phyloP scores from a whole-genome alignment of 2,113 vertebrate genomes.

The Nyctereutes procyonoides region DNA sequence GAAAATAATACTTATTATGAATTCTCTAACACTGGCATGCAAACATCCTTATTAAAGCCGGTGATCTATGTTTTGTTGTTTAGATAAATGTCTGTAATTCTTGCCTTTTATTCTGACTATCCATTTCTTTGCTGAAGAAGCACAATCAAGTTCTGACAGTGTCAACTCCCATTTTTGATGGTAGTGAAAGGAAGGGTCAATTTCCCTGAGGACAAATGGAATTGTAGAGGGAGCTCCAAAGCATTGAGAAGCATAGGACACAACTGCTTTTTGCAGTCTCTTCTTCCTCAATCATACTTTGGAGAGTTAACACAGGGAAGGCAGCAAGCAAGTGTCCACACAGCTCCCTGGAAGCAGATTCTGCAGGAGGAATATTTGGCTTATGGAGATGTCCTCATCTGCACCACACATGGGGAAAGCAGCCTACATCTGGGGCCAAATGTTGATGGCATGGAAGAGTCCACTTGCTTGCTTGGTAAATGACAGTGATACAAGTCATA shows the following conservation, averaged over 20 bases:
- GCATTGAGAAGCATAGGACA: background rate
- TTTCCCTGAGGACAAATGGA: background rate
- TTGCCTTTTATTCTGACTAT: conserved; percentile 36
- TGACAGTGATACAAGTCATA: background rate
- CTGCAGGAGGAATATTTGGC: background rate
- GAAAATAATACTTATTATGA: conserved; percentile 76
- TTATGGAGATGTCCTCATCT: background rate
- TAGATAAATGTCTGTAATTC: conserved; percentile 67
- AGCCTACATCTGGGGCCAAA: background rate
- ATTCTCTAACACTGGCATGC: conserved; percentile 59
- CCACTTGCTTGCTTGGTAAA: background rate
- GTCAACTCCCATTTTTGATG: background rate
- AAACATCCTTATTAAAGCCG: conserved; percentile 69
- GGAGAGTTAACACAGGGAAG: background rate
- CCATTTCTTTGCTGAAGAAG: conserved; percentile 5
- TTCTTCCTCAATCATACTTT: background rate
- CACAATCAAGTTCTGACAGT: background rate
- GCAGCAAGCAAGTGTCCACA: background rate
- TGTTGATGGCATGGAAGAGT: background rate
- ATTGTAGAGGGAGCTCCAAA: background rate
- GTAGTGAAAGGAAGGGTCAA: background rate
- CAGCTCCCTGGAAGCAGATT: background rate
- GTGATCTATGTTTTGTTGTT: conserved; percentile 65
- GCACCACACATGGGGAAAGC: conserved; percentile 11
- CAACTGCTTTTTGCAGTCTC: background rate